Percentiles rank a stretch among this genome's conserved stretches.
Conservation (phyloP, 2,888 invertebrate species). For the Nomada fucata region DNA sequence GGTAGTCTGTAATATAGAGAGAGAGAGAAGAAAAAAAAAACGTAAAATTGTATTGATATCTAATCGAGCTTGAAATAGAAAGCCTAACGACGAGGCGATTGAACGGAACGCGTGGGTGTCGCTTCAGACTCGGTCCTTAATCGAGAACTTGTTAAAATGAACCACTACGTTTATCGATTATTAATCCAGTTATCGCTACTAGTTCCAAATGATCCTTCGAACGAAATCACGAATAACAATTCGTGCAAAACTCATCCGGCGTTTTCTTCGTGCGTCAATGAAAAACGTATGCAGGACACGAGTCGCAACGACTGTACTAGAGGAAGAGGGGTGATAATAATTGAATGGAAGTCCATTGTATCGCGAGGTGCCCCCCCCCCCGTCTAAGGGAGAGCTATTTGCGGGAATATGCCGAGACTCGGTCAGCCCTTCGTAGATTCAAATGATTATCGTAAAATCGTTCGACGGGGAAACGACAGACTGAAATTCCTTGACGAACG, state of each 20-base stretch:
- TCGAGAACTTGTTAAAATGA: conserved; percentile 15
- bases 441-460: not conserved
- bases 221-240: not conserved
- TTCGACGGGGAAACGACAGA: conserved; percentile 7
- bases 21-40: not conserved
- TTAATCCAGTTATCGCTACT: conserved; percentile 6
- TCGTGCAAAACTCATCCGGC: conserved; percentile 14
- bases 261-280: conserved; percentile 50
- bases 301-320: conserved; percentile 12
- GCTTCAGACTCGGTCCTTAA: not conserved
- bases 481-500: not conserved
- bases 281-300: conserved; percentile 24
- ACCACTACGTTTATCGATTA: conserved; percentile 2
- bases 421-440: not conserved
- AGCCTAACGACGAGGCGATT: conserved; percentile 23
- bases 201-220: conserved; percentile 19
- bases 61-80: conserved; percentile 33
- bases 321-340: not conserved
- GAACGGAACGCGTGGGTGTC: conserved; percentile 5
- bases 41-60: conserved; percentile 23
- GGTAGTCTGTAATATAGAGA: not conserved
- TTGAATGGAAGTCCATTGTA: not conserved
- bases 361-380: not conserved
- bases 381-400: not conserved
- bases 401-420: not conserved